Percentiles rank a stretch among this genome's conserved stretches.
phyloP scores from a whole-genome alignment of 2,888 invertebrate genomes.

The Cylindroiulus punctatus region DNA sequence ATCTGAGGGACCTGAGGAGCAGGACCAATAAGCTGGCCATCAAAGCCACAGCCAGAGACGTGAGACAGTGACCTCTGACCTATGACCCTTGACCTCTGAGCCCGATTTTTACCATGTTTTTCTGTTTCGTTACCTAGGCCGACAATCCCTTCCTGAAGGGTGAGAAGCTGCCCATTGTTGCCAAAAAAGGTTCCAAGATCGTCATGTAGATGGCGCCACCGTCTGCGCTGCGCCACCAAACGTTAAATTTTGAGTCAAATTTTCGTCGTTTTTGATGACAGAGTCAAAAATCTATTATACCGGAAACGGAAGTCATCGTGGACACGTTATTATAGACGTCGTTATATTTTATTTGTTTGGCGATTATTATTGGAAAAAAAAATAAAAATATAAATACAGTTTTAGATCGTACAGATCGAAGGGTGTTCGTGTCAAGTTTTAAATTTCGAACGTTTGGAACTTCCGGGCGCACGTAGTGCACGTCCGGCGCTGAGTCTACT shows the following conservation, averaged over 20 bases:
- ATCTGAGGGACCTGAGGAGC: conserved; percentile 56
- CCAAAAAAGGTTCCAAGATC: conserved; percentile 88
- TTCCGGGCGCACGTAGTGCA: too few species aligned
- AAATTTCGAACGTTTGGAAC: too few species aligned
- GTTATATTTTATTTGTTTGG: background rate
- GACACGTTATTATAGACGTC: too few species aligned
- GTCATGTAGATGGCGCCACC: conserved; percentile 48
- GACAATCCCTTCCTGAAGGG: conserved; percentile 86
- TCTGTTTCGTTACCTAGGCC: conserved; percentile 71
- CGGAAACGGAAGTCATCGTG: too few species aligned
- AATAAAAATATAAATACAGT: background rate
- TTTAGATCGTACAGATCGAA: conserved; percentile 1
- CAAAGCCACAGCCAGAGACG: conserved; percentile 46
- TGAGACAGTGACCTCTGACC: background rate
- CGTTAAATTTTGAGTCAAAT: background rate
- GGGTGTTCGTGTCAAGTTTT: too few species aligned
- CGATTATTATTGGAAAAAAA: background rate
- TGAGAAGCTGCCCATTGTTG: conserved; percentile 88
- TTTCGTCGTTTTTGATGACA: background rate
- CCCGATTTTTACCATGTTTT: background rate
- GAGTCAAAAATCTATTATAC: too few species aligned
- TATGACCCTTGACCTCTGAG: background rate
- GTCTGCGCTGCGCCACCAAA: background rate
- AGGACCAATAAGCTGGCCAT: conserved; percentile 55
- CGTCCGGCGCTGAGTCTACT: too few species aligned